These are phyloP conservation scores for Thaumetopoea pityocampa DNA, from an alignment of 1,140 invertebrate genomes.

Conservation along the genomic window DNA sequence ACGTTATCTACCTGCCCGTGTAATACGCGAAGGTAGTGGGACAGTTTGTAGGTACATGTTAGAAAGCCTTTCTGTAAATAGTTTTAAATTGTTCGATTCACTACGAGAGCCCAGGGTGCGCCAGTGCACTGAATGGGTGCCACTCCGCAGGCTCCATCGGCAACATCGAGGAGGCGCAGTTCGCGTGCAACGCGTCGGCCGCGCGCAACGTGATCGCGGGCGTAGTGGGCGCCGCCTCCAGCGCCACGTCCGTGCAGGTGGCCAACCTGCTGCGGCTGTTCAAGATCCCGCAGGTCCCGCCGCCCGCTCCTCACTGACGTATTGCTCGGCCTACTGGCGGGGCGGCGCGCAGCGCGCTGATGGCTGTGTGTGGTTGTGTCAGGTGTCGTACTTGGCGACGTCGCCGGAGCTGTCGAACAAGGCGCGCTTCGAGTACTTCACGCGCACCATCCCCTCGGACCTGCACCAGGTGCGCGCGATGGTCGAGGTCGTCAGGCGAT, in stretches of 20 bases:
- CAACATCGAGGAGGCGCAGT: constrained; percentile 93
- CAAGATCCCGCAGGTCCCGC: constrained; percentile 56
- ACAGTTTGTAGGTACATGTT: too few relatives aligned
- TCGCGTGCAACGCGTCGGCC: constrained; percentile 90
- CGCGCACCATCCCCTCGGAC: constrained; percentile 95
- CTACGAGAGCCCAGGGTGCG: too few relatives aligned
- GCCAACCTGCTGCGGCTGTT: constrained; percentile 88
- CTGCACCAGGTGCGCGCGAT: constrained; percentile 96
- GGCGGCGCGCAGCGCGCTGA: too few relatives aligned
- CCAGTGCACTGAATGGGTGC: constrained; percentile 16
- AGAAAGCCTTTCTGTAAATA: too few relatives aligned
- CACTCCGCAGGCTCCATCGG: constrained; percentile 95
- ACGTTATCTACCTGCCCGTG: too few relatives aligned
- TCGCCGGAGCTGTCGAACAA: constrained; percentile 96
- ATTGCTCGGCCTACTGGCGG: too few relatives aligned
- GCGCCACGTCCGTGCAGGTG: constrained; percentile 96
- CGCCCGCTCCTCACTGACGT: too few relatives aligned
- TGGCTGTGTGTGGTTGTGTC: too few relatives aligned
- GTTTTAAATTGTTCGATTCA: too few relatives aligned
- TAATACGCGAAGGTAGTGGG: too few relatives aligned
- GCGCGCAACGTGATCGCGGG: constrained; percentile 90
- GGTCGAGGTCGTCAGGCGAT: constrained; percentile 95
- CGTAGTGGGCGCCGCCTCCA: constrained; percentile 90
- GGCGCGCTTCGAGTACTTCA: constrained; percentile 96
- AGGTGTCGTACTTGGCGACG: constrained; percentile 98